These are phyloP conservation scores for Protaetia brevitarsis DNA, from an alignment of 1,140 invertebrate genomes.

Conservation along the genomic window DNA sequence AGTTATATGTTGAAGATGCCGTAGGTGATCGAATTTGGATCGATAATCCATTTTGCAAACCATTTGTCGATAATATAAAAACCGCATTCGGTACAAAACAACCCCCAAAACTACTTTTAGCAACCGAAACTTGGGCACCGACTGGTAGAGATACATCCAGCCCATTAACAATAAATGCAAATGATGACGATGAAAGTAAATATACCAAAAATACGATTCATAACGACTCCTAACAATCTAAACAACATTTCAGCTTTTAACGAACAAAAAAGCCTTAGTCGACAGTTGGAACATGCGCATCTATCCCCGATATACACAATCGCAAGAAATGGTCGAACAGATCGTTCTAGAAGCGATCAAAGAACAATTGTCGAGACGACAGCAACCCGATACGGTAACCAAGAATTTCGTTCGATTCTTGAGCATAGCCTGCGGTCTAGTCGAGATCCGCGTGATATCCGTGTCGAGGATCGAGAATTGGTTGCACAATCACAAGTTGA, in stretches of 20 bases:
- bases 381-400: slow-evolving; percentile 81
- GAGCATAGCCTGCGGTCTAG: slow-evolving; percentile 78
- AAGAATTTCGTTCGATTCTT: slow-evolving; percentile 84
- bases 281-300: slow-evolving; percentile 49
- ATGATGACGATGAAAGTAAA: slow-evolving; percentile 54
- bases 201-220: not conserved
- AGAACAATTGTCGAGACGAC: slow-evolving; percentile 81
- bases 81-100: slow-evolving; percentile 83
- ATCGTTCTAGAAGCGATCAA: slow-evolving; percentile 82
- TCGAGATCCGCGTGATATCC: slow-evolving; percentile 79
- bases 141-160: slow-evolving; percentile 52
- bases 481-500: slow-evolving; percentile 93
- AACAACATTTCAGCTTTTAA: slow-evolving; percentile 43
- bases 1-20: slow-evolving; percentile 93
- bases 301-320: slow-evolving; percentile 60
- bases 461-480: slow-evolving; percentile 85
- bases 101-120: slow-evolving; percentile 61
- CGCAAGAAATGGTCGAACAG: slow-evolving; percentile 70
- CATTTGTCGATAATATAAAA: slow-evolving; percentile 89
- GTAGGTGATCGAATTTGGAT: slow-evolving; percentile 90
- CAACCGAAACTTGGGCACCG: slow-evolving; percentile 57
- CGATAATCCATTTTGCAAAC: slow-evolving; percentile 85
- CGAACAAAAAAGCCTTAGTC: slow-evolving; percentile 51
- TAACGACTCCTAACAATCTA: slow-evolving; percentile 49
- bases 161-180: slow-evolving; percentile 55